Evolutionary conservation across 2,888 invertebrate genomes (phyloP), one percentile per base, ranked within the genome.

Genomic region (Sericinus montela): DNA sequence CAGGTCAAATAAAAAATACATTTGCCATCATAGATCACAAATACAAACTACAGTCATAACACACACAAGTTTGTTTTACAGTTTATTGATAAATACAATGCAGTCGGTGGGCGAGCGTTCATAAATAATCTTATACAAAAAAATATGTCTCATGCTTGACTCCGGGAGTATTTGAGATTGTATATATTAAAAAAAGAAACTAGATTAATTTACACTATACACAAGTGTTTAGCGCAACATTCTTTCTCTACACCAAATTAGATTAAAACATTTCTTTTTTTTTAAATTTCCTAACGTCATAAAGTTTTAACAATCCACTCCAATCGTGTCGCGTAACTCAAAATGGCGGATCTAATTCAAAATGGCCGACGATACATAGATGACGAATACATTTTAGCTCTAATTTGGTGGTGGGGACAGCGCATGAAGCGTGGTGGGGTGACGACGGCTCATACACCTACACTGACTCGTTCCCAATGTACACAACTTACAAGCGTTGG

Each of bases 91-190:
- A 32, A 32, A 32, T 11, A 32, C 32, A 32, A 6, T 10, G 35
- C 35, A 15, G 15, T 35, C 35, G 35, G 38, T 38, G 38, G 38
- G 38, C 11, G 38, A 16, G 15, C 35, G 35, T 35, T 35, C 15
- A 35, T 35, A 25, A 11, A 30, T 11, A 11, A 35, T 15, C 35
- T 35, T 10, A 11, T 15, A 11, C 5, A 6, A 16, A 16, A 19
- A n/a, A n/a, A n/a, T n/a, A 4, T 38, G 11, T 38, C 23, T 23
- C 32, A 11, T 9, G 3, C n/a, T 14, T n/a, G 49, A 44, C n/a
- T 37, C 16, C 7, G 15, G 41, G 37, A 39, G 48, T 37, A 38
- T 37, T 40, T 25, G 35, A 23, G 36, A 16, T 19, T 9, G 13
- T 14, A 7, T 38, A 19, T 13, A 38, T 38, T 7, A n/a, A 23